Percentiles rank a stretch among this genome's conserved stretches.
These are phyloP conservation scores for Stigmatopora argus DNA, from an alignment of 2,113 vertebrate species.

Conservation along the genomic window DNA sequence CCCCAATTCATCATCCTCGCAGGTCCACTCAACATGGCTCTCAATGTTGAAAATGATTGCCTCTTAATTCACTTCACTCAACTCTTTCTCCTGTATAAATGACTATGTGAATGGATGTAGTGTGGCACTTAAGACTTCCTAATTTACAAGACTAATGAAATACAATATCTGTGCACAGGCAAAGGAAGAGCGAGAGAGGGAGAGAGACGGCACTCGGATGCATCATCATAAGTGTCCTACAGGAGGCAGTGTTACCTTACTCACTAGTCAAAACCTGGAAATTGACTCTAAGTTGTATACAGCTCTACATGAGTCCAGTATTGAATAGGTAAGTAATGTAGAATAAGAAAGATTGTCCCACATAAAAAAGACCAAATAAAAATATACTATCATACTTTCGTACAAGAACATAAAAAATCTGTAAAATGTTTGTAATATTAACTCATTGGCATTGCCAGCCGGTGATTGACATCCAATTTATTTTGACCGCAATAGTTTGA, in stretches of 20 bases:
- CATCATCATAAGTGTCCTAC: conserved; percentile 41
- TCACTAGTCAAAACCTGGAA: conserved; percentile 6
- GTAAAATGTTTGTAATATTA: too few species aligned
- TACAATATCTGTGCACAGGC: conserved; percentile 49
- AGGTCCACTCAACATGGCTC: conserved; percentile 50
- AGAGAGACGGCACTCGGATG: conserved; percentile 15
- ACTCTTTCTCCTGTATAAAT: conserved; percentile 49
- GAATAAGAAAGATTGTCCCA: too few species aligned
- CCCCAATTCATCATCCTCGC: conserved; percentile 68
- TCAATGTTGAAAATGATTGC: conserved; percentile 57
- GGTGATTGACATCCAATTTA: too few species aligned
- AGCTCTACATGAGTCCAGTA: too few species aligned
- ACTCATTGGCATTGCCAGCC: too few species aligned
- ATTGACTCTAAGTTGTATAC: background rate
- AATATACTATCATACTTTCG: too few species aligned
- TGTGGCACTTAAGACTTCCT: conserved; percentile 59
- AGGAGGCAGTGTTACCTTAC: conserved; percentile 63
- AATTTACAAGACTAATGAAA: conserved; percentile 68
- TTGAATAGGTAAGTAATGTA: too few species aligned
- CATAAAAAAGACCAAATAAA: too few species aligned
- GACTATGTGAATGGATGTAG: conserved; percentile 51
- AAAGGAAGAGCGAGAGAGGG: conserved; percentile 11
- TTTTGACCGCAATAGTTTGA: too few species aligned
- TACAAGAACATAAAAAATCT: too few species aligned
- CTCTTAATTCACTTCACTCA: conserved; percentile 64